Evolutionary conservation across 1,140 invertebrate genomes (phyloP).

Genomic region (Sminthurides bifidus): DNA sequence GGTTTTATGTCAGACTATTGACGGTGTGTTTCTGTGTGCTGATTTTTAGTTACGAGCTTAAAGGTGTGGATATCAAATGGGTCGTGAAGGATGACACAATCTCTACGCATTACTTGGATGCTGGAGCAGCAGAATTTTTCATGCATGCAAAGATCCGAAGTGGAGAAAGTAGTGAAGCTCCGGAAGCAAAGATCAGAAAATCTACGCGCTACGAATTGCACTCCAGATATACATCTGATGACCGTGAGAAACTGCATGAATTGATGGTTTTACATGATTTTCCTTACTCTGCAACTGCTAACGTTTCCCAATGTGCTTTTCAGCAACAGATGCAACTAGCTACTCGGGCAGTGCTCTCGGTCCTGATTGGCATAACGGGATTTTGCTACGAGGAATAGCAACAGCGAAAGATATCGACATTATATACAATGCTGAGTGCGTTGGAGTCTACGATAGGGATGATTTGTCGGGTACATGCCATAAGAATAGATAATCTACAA

Average conservation of each 20-base stretch:
- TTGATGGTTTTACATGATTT: too few species aligned
- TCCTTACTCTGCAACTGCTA: too few species aligned
- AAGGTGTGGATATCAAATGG: constrained; percentile 79
- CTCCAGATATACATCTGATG: too few species aligned
- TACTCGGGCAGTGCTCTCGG: constrained; percentile 74
- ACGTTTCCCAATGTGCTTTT: too few species aligned
- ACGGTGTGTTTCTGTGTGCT: background rate
- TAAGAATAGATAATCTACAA: too few species aligned
- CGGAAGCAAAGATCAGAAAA: constrained; percentile 8
- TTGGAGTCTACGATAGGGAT: too few species aligned
- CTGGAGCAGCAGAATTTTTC: constrained; percentile 91
- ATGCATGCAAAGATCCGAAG: constrained; percentile 42
- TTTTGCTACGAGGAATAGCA: constrained; percentile 48
- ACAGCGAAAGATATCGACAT: constrained; percentile 37
- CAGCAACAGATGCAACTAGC: background rate
- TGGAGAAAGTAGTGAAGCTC: constrained; percentile 49
- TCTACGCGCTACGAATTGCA: constrained; percentile 32
- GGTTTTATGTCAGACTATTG: background rate
- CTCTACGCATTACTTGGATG: constrained; percentile 84
- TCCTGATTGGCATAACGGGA: constrained; percentile 79
- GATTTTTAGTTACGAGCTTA: constrained; percentile 55
- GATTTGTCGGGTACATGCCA: too few species aligned
- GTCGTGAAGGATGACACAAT: constrained; percentile 85
- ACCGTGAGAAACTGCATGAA: too few species aligned
- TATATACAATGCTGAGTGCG: constrained; percentile 47